Base-by-base conservation (phyloP, 2,797 vertebrate species). In the Chloroceryle amazona region DNA sequence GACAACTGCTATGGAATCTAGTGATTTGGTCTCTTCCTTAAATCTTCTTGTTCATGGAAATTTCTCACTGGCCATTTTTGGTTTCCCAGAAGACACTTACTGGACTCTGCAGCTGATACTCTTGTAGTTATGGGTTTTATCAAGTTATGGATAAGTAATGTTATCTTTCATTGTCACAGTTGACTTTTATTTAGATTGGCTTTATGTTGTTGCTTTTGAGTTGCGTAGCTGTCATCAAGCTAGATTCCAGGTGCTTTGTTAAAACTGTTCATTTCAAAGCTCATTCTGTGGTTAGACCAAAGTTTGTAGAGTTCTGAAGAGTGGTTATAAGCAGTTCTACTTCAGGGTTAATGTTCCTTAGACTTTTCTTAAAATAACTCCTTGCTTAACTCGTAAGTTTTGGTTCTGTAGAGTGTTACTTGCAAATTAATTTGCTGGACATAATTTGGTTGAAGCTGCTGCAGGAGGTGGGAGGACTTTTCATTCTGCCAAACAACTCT, bases 91-190 rank as follows among this genome's bases (percentile, higher is more conserved):
- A 66, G 22, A 72, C 25, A 29, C 25, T 23, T 1, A 0, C 12
- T 52, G 31, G 13, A 4, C 23, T 86, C 20, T 55, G 81, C 19
- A 65, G 1, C 16, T 42, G n/a, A 5, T 47, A 19, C 2, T 47
- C 18, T 67, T 22, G 51, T 66, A 66, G 29, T 41, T 75, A 44
- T 0, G 13, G 47, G 8, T 66, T 91, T 31, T 49, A 33, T 17
- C 21, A 8, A 13, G 11, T 71, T 58, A 6, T 13, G 31, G 52
- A 7, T 71, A 17, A 17, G 41, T 41, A 52, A 10, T 11, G 10
- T 5, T 28, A 16, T 4, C 3, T 46, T 60, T 65, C 0, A 0
- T 58, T 41, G 10, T 60, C 3, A 0, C 33, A 8, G 60, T 29
- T 86, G 41, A 67, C 46, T 42, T 70, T 8, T 57, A 16, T 52